Percentiles rank a stretch among this genome's conserved stretches.
phyloP scores from a whole-genome alignment of 37 sponge, comb jelly and placozoan species.

The Haliclona indistincta region DNA sequence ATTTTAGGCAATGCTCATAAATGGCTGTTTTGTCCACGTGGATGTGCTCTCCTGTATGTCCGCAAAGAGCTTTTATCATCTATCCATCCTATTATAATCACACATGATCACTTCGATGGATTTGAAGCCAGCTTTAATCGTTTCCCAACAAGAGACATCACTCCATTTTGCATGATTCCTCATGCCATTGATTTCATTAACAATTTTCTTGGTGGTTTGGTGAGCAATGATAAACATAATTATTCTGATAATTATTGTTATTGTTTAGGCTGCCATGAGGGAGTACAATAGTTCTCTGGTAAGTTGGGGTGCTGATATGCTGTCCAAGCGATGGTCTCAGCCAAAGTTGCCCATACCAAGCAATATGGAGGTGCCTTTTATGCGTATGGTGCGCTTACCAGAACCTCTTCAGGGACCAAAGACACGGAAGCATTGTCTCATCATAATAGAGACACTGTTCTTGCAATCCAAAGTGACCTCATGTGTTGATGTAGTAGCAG shows the following conservation, averaged over 20 bases:
- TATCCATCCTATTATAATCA: conserved; percentile 36
- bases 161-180: conserved; percentile 18
- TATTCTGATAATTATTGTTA: background rate
- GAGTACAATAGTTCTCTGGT: conserved; percentile 31
- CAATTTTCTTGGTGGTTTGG: conserved; percentile 52
- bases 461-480: conserved; percentile 19
- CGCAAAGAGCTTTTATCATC: conserved; percentile 4
- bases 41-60: conserved; percentile 59
- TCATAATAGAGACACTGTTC: background rate
- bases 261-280: conserved; percentile 18
- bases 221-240: conserved; percentile 15
- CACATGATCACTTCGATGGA: conserved; percentile 16
- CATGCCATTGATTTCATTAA: conserved; percentile 38
- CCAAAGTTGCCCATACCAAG: conserved; percentile 17
- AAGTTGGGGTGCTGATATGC: conserved; percentile 37
- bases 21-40: conserved; percentile 60
- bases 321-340: conserved; percentile 12
- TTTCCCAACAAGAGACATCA: conserved; percentile 52
- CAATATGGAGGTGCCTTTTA: conserved; percentile 42
- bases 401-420: conserved; percentile 13
- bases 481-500: background rate
- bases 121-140: conserved; percentile 29
- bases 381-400: conserved; percentile 51
- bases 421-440: background rate
- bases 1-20: conserved; percentile 70